Conservation (phyloP, 2,888 invertebrate species). For the Drosophila mimetica region DNA sequence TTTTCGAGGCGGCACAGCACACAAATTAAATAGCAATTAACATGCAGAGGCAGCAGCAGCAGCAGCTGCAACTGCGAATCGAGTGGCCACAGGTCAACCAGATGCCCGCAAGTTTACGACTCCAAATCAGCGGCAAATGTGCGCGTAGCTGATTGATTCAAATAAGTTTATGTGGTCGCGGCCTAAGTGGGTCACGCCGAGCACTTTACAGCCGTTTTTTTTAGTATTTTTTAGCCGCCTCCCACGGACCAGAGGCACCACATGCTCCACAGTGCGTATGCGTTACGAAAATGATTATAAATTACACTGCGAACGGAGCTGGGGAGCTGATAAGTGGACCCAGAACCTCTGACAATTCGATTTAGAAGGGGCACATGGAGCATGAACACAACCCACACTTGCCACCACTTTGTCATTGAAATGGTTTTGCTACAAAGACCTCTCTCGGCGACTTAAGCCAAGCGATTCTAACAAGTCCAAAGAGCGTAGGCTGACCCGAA, state of each 20-base stretch:
- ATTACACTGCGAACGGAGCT: slow-evolving; percentile 44
- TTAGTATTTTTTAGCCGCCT: slow-evolving; percentile 48
- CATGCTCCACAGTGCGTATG: slow-evolving; percentile 72
- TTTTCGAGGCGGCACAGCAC: slow-evolving; percentile 43
- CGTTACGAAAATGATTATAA: slow-evolving; percentile 77
- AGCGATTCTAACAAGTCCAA: slow-evolving; percentile 57
- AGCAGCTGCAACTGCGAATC: slow-evolving; percentile 43
- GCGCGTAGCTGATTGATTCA: slow-evolving; percentile 74
- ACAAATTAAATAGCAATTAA: slow-evolving; percentile 79
- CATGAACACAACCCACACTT: slow-evolving; percentile 56
- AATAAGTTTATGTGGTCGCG: slow-evolving; percentile 49
- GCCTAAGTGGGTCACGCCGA: slow-evolving; percentile 67
- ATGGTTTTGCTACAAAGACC: slow-evolving; percentile 24
- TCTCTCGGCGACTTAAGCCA: slow-evolving; percentile 15
- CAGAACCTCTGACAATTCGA: slow-evolving; percentile 57
- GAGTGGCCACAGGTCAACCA: slow-evolving; percentile 60
- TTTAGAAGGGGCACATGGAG: slow-evolving; percentile 57
- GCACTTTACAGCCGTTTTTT: slow-evolving; percentile 48
- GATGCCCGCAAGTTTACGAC: slow-evolving; percentile 50
- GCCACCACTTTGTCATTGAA: slow-evolving; percentile 62
- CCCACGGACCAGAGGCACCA: slow-evolving; percentile 63
- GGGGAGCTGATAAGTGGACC: slow-evolving; percentile 61
- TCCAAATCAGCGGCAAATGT: slow-evolving; percentile 76
- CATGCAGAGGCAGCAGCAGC: slow-evolving; percentile 66
- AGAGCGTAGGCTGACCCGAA: slow-evolving; percentile 60